Evolutionary conservation across 2,888 invertebrate species (phyloP).

Genomic region (Tromatobia lineatoria): DNA sequence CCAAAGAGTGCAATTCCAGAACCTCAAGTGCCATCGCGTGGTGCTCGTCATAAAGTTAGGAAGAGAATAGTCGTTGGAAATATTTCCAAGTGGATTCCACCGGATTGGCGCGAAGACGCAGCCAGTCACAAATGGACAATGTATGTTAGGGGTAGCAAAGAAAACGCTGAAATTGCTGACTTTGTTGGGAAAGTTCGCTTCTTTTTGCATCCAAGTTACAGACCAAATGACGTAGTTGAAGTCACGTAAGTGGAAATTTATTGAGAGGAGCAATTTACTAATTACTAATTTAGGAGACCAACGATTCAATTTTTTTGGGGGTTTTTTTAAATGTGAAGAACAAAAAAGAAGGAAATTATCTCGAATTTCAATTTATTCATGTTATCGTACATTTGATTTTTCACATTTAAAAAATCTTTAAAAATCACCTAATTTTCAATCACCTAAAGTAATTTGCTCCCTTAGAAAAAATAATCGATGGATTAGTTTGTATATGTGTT

Average conservation of each 20-base stretch:
- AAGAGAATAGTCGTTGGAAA: slow-evolving; percentile 88
- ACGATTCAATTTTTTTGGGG: too few species aligned
- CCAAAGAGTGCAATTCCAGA: slow-evolving; percentile 79
- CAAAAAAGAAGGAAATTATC: too few species aligned
- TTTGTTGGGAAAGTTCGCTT: slow-evolving; percentile 92
- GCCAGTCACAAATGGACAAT: slow-evolving; percentile 96
- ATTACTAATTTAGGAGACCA: too few species aligned
- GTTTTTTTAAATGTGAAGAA: too few species aligned
- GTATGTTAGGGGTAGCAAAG: slow-evolving; percentile 91
- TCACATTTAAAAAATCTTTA: too few species aligned
- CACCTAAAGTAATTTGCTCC: too few species aligned
- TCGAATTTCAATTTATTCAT: too few species aligned
- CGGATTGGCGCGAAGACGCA: slow-evolving; percentile 89
- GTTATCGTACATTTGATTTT: too few species aligned
- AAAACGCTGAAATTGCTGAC: slow-evolving; percentile 87
- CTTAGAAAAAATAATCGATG: too few species aligned
- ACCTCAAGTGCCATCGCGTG: slow-evolving; percentile 78
- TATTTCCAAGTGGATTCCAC: slow-evolving; percentile 93
- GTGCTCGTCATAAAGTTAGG: slow-evolving; percentile 80
- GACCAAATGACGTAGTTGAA: slow-evolving; percentile 94
- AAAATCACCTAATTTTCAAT: too few species aligned
- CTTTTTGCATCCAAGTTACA: slow-evolving; percentile 94
- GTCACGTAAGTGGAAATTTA: slow-evolving; percentile 87
- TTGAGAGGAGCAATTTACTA: too few species aligned
- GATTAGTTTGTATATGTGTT: neutral